phyloP scores from a whole-genome alignment of 2,888 invertebrate species.

The Agrypnus murinus region DNA sequence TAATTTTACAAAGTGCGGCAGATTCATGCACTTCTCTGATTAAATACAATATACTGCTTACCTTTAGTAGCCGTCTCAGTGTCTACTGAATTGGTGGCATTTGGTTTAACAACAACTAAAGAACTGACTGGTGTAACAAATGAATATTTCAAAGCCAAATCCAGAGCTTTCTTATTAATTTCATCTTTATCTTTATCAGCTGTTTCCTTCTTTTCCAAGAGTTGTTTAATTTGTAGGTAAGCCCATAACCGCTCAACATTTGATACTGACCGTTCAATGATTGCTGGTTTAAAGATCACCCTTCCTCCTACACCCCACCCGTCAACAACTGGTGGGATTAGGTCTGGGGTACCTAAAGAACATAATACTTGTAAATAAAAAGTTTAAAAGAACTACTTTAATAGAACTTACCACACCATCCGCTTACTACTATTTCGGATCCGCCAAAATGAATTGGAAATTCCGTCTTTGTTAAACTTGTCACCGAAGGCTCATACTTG shows the following conservation, averaged over 20 bases:
- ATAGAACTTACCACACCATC: conserved; percentile 66
- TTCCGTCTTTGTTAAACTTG: conserved; percentile 73
- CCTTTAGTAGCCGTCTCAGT: too few relatives aligned
- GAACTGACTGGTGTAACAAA: conserved; percentile 82
- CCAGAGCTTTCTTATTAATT: conserved; percentile 73
- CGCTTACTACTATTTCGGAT: conserved; percentile 79
- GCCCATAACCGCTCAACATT: conserved; percentile 77
- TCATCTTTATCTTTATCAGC: conserved; percentile 58
- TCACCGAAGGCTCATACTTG: conserved; percentile 76
- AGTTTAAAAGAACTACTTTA: background rate
- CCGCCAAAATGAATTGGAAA: conserved; percentile 78
- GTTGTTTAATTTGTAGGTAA: conserved; percentile 79
- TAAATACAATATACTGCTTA: too few relatives aligned
- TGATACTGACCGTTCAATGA: conserved; percentile 15
- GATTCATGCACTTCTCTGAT: too few relatives aligned
- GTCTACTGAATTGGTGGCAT: conserved; percentile 73
- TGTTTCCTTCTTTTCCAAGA: conserved; percentile 72
- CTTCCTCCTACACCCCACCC: conserved; percentile 14
- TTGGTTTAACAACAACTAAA: conserved; percentile 79
- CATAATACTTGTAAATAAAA: background rate
- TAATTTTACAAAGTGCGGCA: too few relatives aligned
- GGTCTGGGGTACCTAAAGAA: too few relatives aligned
- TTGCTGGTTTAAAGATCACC: conserved; percentile 7
- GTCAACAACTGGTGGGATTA: conserved; percentile 13
- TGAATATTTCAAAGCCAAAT: conserved; percentile 77